phyloP scores from a whole-genome alignment of 1,140 invertebrate genomes.

The Leucophenga varia region DNA sequence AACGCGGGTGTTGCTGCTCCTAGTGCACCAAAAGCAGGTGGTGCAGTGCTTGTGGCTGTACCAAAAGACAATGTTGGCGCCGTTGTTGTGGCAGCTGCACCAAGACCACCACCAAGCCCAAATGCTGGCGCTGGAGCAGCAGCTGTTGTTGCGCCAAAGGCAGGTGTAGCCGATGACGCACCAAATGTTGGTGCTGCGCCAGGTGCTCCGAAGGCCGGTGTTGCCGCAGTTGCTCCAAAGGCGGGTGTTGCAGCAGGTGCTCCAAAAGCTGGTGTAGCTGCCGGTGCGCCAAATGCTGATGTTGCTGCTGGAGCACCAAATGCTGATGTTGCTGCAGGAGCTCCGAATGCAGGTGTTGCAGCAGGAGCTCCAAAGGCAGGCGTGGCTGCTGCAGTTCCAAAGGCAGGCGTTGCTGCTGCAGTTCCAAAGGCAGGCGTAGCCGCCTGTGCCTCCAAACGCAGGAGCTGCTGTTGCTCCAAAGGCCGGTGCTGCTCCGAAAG shows the following conservation, averaged over 20 bases:
- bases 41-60: slow-evolving; percentile 10
- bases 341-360: slow-evolving; percentile 2
- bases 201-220: neutral
- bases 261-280: neutral
- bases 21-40: no score
- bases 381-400: neutral
- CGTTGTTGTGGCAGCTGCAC: no score
- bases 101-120: no score
- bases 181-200: slow-evolving; percentile 7
- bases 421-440: slow-evolving; percentile 21
- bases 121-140: slow-evolving; percentile 28
- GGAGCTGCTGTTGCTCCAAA: slow-evolving; percentile 25
- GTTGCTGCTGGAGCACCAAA: slow-evolving; percentile 21
- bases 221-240: no score
- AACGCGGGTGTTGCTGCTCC: no score
- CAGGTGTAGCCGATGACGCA: slow-evolving; percentile 3
- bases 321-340: slow-evolving; percentile 3
- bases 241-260: neutral
- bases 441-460: slow-evolving; percentile 18
- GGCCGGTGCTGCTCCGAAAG: slow-evolving; percentile 28
- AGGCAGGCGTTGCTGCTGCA: neutral
- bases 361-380: slow-evolving; percentile 13
- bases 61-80: slow-evolving; percentile 23
- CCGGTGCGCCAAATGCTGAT: slow-evolving; percentile 10
- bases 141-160: slow-evolving; percentile 15